Evolutionary conservation across 1,140 invertebrate genomes (phyloP).

Genomic region (Ceratina australensis): DNA sequence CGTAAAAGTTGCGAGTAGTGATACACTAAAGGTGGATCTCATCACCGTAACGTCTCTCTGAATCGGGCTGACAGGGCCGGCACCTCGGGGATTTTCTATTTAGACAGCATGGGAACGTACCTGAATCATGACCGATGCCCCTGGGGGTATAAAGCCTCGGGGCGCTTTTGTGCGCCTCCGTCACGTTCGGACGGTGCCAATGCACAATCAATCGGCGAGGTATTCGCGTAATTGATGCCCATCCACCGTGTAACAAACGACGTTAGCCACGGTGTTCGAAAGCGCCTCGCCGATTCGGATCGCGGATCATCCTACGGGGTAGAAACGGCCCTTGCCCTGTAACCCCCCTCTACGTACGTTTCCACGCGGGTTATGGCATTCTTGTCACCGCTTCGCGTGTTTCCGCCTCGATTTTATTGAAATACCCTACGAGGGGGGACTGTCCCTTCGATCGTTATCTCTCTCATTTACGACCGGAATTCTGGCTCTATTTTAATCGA

Average conservation of each 20-base stretch:
- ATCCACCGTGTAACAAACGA: conserved; percentile 47
- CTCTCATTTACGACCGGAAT: background rate
- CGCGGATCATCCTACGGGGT: conserved; percentile 11
- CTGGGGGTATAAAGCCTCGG: background rate
- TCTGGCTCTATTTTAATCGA: background rate
- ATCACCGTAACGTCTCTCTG: conserved; percentile 5
- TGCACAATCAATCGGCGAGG: conserved; percentile 49
- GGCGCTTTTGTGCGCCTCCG: conserved; percentile 11
- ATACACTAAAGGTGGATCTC: conserved; percentile 19
- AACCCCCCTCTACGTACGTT: background rate
- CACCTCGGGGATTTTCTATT: conserved; percentile 23
- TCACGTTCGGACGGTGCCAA: conserved; percentile 43
- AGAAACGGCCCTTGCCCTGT: background rate
- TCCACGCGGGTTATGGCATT: background rate
- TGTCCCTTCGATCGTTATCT: background rate
- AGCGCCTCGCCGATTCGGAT: conserved; percentile 19
- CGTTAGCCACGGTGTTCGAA: conserved; percentile 20
- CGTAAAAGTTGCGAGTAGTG: conserved; percentile 6
- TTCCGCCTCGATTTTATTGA: background rate
- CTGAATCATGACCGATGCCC: conserved; percentile 32
- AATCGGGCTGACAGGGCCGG: background rate
- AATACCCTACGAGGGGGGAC: background rate
- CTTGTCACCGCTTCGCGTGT: background rate
- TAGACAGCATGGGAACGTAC: conserved; percentile 36
- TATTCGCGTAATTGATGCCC: conserved; percentile 51